phyloP scores from a whole-genome alignment of 2,113 vertebrate species.

The Poeciliopsis turrubarensis region DNA sequence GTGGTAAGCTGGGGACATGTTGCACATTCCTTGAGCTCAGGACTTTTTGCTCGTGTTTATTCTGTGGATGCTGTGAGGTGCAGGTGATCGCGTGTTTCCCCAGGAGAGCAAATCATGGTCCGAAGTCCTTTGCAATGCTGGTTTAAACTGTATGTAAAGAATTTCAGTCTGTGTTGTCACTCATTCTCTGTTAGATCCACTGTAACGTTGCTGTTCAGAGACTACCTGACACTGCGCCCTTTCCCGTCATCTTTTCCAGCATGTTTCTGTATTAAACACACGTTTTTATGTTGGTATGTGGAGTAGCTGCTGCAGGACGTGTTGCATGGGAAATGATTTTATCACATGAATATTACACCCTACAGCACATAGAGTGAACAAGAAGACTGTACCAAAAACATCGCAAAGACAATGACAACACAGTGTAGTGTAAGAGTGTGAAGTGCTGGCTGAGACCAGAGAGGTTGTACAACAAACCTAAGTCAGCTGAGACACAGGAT shows the following conservation, averaged over 20 bases:
- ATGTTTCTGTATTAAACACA: conserved; percentile 53
- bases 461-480: conserved; percentile 22
- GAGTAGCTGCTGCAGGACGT: conserved; percentile 57
- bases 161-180: conserved; percentile 33
- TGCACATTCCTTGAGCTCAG: conserved; percentile 82
- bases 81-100: conserved; percentile 34
- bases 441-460: conserved; percentile 38
- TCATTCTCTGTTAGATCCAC: conserved; percentile 32
- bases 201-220: conserved; percentile 24
- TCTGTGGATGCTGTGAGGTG: conserved; percentile 54
- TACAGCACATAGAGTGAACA: conserved; percentile 27
- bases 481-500: conserved; percentile 9
- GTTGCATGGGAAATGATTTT: conserved; percentile 42
- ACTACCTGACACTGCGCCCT: conserved; percentile 30
- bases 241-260: conserved; percentile 47
- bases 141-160: conserved; percentile 35
- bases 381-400: conserved; percentile 24
- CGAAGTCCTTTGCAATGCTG: conserved; percentile 42
- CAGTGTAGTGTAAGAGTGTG: conserved; percentile 8
- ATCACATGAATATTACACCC: conserved; percentile 30
- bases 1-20: conserved; percentile 66
- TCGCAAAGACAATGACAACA: conserved; percentile 12
- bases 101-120: conserved; percentile 26
- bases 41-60: conserved; percentile 69
- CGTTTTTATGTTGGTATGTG: conserved; percentile 54